Conservation (phyloP, 2,797 vertebrate genomes). For the Anguilla megastoma region DNA sequence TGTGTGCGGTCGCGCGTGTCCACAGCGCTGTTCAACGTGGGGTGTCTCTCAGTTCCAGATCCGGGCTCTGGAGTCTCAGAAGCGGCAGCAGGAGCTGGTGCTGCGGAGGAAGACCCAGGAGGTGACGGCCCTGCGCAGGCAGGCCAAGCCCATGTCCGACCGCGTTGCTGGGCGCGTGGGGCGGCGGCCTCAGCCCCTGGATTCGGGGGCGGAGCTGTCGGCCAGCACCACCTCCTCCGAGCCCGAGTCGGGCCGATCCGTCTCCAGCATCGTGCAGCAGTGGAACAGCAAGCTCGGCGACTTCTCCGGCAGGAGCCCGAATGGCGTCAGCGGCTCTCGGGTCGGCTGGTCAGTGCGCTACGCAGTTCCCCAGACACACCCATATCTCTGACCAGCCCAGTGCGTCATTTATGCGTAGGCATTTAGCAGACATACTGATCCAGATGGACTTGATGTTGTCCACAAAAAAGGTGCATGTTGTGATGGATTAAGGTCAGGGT, state of each 20-base stretch:
- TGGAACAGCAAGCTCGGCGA: slow-evolving; percentile 92
- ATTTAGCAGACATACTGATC: no score
- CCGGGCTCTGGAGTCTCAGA: slow-evolving; percentile 91
- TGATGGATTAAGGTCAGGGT: not conserved
- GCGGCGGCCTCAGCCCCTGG: slow-evolving; percentile 74
- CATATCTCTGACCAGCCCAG: not conserved
- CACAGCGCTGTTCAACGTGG: not conserved
- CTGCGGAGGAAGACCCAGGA: slow-evolving; percentile 94
- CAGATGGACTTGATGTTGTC: not conserved
- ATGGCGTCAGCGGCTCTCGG: slow-evolving; percentile 51
- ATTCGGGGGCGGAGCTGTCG: slow-evolving; percentile 88
- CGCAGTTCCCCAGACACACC: not conserved
- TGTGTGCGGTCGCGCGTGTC: not conserved
- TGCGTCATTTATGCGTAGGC: not conserved
- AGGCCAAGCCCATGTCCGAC: slow-evolving; percentile 92
- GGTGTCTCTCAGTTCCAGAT: slow-evolving; percentile 85
- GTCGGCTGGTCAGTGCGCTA: slow-evolving; percentile 67
- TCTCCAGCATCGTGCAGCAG: slow-evolving; percentile 91
- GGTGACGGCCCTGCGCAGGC: slow-evolving; percentile 88
- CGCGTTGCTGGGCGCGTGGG: slow-evolving; percentile 78
- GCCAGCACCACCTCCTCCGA: slow-evolving; percentile 87
- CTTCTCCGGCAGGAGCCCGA: slow-evolving; percentile 76
- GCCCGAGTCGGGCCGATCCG: slow-evolving; percentile 78
- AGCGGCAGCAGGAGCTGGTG: slow-evolving; percentile 93
- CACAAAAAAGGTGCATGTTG: not conserved